A percentile compares a stretch with the other conserved stretches of the same genome.
These are phyloP conservation scores for Meloe dianella DNA, from an alignment of 2,888 invertebrate species.

Conservation along the genomic window DNA sequence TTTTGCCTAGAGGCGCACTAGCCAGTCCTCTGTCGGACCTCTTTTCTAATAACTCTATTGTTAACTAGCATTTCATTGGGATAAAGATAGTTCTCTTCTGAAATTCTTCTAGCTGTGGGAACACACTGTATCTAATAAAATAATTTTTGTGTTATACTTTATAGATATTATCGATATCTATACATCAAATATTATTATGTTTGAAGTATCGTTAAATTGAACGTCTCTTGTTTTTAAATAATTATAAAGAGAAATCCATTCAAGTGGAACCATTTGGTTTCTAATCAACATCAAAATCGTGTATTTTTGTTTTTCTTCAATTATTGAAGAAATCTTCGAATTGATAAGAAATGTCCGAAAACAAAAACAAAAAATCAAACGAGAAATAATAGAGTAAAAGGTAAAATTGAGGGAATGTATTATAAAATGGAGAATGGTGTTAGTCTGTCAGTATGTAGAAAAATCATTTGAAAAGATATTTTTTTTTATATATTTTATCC, in stretches of 20 bases:
- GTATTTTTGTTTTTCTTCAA: neutral
- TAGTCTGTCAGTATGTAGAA: constrained; percentile 32
- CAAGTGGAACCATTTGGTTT: neutral
- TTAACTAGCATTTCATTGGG: too few relatives aligned
- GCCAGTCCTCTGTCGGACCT: too few relatives aligned
- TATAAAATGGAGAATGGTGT: constrained; percentile 24
- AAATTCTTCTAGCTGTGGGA: too few relatives aligned
- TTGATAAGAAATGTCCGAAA: neutral
- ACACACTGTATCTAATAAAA: neutral
- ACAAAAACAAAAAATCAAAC: neutral
- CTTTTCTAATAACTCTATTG: too few relatives aligned
- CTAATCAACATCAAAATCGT: neutral
- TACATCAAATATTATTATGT: neutral
- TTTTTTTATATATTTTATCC: too few relatives aligned
- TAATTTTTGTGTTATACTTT: neutral
- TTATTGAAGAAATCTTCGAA: neutral
- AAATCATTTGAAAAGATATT: constrained; percentile 28
- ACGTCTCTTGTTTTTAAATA: neutral
- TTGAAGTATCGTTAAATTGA: neutral
- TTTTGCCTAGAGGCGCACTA: too few relatives aligned
- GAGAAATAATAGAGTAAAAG: constrained; percentile 23
- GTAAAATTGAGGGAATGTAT: constrained; percentile 16
- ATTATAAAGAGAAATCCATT: constrained; percentile 1
- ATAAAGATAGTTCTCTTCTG: too few relatives aligned
- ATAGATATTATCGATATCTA: neutral